A percentile compares a stretch with the other conserved stretches of the same genome.
These are phyloP conservation scores for Andrena marginata DNA, from an alignment of 2,888 invertebrate species.

Conservation along the genomic window DNA sequence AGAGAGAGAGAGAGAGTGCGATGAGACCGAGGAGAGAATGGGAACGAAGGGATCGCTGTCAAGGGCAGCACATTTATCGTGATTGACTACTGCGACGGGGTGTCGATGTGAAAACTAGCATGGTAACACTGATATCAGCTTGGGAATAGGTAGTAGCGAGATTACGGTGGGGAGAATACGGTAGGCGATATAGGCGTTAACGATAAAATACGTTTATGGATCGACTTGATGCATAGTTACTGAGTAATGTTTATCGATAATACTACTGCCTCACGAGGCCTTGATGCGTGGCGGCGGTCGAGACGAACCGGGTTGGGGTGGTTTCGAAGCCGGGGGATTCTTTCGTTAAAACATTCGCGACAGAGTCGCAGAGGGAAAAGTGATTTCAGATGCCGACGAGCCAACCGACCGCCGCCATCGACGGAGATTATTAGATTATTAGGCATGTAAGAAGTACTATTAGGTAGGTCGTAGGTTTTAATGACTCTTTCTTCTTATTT, in stretches of 20 bases:
- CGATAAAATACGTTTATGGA: conserved; percentile 70
- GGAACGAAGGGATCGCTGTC: background rate
- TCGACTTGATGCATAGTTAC: conserved; percentile 79
- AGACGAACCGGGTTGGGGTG: conserved; percentile 30
- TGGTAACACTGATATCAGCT: background rate
- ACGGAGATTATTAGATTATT: conserved; percentile 84
- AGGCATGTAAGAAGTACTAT: conserved; percentile 72
- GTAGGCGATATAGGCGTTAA: conserved; percentile 59
- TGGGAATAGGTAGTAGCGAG: background rate
- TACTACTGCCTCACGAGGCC: conserved; percentile 84
- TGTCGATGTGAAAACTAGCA: background rate
- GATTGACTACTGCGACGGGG: background rate
- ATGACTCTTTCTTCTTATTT: conserved; percentile 65
- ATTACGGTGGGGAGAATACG: conserved; percentile 20
- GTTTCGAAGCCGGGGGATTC: conserved; percentile 24
- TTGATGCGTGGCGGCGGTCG: conserved; percentile 81
- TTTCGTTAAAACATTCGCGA: conserved; percentile 21
- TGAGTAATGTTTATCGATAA: conserved; percentile 77
- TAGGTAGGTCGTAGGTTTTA: conserved; percentile 71
- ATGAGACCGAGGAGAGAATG: background rate
- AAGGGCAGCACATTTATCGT: background rate
- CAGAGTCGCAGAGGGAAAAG: background rate
- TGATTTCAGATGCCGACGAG: conserved; percentile 29
- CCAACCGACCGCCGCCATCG: conserved; percentile 76
- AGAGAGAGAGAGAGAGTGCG: background rate